These are phyloP conservation scores for Grapholita molesta DNA, from an alignment of 1,140 invertebrate genomes.

Conservation along the genomic window DNA sequence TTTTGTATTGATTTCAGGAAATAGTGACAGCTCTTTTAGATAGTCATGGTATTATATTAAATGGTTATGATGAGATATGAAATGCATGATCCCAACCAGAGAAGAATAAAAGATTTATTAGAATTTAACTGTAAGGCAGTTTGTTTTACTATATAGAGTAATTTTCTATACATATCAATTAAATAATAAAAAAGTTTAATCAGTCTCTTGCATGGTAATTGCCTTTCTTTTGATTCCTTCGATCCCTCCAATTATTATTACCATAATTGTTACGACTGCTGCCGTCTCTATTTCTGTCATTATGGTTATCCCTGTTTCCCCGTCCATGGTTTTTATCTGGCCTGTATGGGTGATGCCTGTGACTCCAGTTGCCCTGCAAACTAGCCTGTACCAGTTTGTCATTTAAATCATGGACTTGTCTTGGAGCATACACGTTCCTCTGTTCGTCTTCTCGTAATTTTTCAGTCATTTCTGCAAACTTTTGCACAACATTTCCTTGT, in stretches of 20 bases:
- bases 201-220: slow-evolving; percentile 46
- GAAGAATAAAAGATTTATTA: background rate
- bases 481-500: slow-evolving; percentile 42
- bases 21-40: slow-evolving; percentile 36
- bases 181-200: slow-evolving; percentile 3
- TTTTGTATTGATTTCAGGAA: slow-evolving; percentile 36
- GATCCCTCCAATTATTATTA: slow-evolving; percentile 39
- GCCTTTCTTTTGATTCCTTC: slow-evolving; percentile 43
- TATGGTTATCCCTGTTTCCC: slow-evolving; percentile 39
- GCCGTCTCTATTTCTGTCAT: slow-evolving; percentile 28
- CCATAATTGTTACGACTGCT: slow-evolving; percentile 38
- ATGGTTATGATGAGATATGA: slow-evolving; percentile 24
- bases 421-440: slow-evolving; percentile 24
- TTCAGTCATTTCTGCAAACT: slow-evolving; percentile 65
- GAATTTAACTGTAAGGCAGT: background rate
- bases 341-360: slow-evolving; percentile 64
- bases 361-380: slow-evolving; percentile 71
- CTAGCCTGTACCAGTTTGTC: slow-evolving; percentile 63
- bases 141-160: background rate
- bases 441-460: slow-evolving; percentile 42
- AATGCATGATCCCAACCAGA: background rate
- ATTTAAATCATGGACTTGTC: slow-evolving; percentile 35
- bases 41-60: slow-evolving; percentile 33
- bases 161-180: background rate
- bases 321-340: slow-evolving; percentile 45